Percentiles rank a stretch among this genome's conserved stretches.
phyloP scores from a whole-genome alignment of 2,797 vertebrate species.

The Novumbra hubbsi region DNA sequence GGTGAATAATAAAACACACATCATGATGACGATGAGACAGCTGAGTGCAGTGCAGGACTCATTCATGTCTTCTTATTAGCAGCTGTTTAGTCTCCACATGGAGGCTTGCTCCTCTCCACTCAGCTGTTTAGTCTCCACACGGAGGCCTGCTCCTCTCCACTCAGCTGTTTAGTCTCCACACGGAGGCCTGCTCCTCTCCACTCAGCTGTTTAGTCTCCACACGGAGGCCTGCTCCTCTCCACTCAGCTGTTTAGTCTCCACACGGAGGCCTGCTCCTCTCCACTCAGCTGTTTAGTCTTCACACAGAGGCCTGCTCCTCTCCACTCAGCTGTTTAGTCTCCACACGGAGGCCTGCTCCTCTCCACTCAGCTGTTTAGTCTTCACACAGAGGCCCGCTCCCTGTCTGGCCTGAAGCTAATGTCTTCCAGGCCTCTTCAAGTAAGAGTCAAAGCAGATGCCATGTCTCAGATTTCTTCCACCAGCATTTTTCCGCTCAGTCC shows the following conservation, averaged over 20 bases:
- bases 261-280: neutral
- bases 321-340: neutral
- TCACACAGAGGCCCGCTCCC: too few species aligned
- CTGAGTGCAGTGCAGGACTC: neutral
- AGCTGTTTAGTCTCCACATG: neutral
- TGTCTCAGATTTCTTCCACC: neutral
- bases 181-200: neutral
- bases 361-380: neutral
- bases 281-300: neutral
- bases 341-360: neutral
- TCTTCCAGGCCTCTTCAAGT: neutral
- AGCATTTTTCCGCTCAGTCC: neutral
- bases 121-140: neutral
- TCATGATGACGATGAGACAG: neutral
- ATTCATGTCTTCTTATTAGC: neutral
- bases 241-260: neutral
- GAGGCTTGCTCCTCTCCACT: neutral
- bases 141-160: neutral
- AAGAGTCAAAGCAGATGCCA: conserved; percentile 1
- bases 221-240: neutral
- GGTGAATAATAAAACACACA: too few species aligned
- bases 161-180: neutral
- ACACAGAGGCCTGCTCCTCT: neutral
- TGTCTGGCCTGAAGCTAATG: neutral
- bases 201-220: neutral